Percentiles rank a stretch among this genome's conserved stretches.
Conservation (phyloP, 2,888 invertebrate species). For the Eupithecia tripunctaria region DNA sequence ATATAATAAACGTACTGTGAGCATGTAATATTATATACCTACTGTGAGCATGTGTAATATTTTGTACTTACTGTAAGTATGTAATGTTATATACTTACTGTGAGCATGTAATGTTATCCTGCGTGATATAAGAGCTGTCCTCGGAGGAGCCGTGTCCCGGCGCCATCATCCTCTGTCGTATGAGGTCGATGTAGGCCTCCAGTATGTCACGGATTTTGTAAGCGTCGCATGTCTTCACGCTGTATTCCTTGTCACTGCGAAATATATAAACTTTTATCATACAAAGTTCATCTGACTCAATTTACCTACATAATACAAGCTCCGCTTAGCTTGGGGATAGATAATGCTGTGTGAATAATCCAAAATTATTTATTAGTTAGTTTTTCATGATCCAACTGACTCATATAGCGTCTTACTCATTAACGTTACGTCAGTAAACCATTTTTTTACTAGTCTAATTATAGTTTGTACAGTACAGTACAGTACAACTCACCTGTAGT, state of each 20-base stretch:
- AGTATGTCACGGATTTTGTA: conserved; percentile 98
- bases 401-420: background rate
- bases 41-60: conserved; percentile 95
- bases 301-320: too few species aligned
- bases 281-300: background rate
- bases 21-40: conserved; percentile 89
- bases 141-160: conserved; percentile 87
- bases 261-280: background rate
- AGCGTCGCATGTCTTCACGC: conserved; percentile 98
- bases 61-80: conserved; percentile 91
- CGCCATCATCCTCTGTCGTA: conserved; percentile 96
- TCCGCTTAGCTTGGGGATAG: too few species aligned
- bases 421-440: too few species aligned
- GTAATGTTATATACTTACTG: conserved; percentile 92
- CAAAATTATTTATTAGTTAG: too few species aligned
- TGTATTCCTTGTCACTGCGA: conserved; percentile 96
- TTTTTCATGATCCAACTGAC: too few species aligned
- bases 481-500: conserved; percentile 87
- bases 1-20: conserved; percentile 87
- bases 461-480: too few species aligned
- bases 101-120: conserved; percentile 95
- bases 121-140: conserved; percentile 47
- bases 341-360: too few species aligned
- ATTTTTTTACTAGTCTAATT: too few species aligned
- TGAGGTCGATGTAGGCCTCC: conserved; percentile 99